Percentiles rank a stretch among this genome's conserved stretches.
phyloP scores from a whole-genome alignment of 2,888 invertebrate genomes.

The Flexamia atlantica region DNA sequence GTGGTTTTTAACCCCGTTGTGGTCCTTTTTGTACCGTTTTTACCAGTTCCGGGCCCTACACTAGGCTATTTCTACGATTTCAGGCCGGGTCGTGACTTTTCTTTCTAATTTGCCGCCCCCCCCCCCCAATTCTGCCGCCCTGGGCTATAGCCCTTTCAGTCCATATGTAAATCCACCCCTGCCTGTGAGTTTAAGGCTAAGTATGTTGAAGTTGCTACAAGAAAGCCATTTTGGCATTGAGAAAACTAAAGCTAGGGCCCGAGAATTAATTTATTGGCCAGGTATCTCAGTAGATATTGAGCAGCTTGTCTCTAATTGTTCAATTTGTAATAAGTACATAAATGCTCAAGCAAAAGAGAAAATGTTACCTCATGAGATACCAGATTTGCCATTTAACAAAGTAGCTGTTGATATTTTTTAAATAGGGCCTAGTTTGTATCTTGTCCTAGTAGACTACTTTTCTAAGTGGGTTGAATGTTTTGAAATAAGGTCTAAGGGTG shows the following conservation, averaged over 20 bases:
- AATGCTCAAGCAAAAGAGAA: slow-evolving; percentile 66
- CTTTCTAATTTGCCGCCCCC: too few relatives aligned
- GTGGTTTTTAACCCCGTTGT: too few relatives aligned
- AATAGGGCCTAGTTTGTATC: slow-evolving; percentile 67
- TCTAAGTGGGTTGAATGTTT: slow-evolving; percentile 68
- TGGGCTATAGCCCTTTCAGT: too few relatives aligned
- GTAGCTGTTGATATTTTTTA: slow-evolving; percentile 71
- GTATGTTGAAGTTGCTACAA: slow-evolving; percentile 65
- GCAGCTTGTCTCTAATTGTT: slow-evolving; percentile 63
- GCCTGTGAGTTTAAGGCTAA: slow-evolving; percentile 28
- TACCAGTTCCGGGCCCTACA: too few relatives aligned
- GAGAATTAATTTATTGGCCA: slow-evolving; percentile 69
- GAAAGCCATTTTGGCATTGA: slow-evolving; percentile 68
- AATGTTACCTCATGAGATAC: slow-evolving; percentile 69
- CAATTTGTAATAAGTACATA: slow-evolving; percentile 66
- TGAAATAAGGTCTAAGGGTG: slow-evolving; percentile 63
- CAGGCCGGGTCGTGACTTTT: too few relatives aligned
- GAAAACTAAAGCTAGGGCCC: slow-evolving; percentile 68
- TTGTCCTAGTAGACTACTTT: slow-evolving; percentile 69
- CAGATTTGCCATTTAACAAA: slow-evolving; percentile 70
- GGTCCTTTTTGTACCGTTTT: too few relatives aligned
- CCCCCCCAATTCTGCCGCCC: too few relatives aligned
- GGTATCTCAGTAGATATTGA: slow-evolving; percentile 67
- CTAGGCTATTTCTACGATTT: too few relatives aligned
- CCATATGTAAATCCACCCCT: too few relatives aligned